Conservation (phyloP, 2,113 vertebrate species). For the Colistium nudipinnis region DNA sequence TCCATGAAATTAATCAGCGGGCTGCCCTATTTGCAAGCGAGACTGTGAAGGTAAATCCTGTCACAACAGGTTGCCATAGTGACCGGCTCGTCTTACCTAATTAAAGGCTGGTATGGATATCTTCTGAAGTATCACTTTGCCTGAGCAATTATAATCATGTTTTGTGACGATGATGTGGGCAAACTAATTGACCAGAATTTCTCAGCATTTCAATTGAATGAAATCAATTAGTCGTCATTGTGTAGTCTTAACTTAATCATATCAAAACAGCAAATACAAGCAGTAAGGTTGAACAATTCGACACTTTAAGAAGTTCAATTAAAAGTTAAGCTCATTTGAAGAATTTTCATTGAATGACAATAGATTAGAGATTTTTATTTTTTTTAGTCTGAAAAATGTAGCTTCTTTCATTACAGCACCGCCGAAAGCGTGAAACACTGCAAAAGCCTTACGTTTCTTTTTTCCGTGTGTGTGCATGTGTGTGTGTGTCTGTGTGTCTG, state of each 20-base stretch:
- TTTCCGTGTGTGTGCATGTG: constrained; percentile 8
- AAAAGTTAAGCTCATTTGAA: neutral
- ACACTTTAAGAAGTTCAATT: neutral
- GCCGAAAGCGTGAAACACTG: neutral
- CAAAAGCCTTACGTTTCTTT: constrained; percentile 10
- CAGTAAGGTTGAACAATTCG: too few relatives aligned
- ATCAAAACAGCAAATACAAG: neutral
- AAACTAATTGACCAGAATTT: constrained; percentile 6
- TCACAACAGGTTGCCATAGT: constrained; percentile 34
- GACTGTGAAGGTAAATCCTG: constrained; percentile 19
- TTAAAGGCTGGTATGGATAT: neutral
- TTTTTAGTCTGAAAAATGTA: too few relatives aligned
- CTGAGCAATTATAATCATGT: neutral
- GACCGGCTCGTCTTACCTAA: constrained; percentile 2
- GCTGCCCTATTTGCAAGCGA: constrained; percentile 5
- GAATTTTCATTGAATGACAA: neutral
- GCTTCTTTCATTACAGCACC: neutral
- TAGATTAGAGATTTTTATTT: neutral
- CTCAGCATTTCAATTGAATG: neutral
- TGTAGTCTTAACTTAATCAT: neutral
- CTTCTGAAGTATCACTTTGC: neutral
- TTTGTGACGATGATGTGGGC: neutral
- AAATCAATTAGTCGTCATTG: neutral
- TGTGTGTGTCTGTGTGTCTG: neutral
- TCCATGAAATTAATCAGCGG: constrained; percentile 48